phyloP scores from a whole-genome alignment of 2,113 vertebrate genomes.

The Podilymbus podiceps region DNA sequence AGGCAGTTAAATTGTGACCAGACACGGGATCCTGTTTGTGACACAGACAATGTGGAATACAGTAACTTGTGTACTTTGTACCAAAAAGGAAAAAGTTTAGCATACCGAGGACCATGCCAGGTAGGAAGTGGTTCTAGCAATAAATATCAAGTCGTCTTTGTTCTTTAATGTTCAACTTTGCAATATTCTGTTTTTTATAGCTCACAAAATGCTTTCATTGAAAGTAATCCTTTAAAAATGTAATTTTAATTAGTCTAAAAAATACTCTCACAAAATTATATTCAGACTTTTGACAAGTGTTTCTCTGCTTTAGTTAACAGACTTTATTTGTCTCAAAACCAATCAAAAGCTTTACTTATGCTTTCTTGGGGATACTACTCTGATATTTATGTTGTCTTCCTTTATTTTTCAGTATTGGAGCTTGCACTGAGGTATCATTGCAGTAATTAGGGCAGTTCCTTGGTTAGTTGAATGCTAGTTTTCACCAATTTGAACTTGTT shows the following conservation, averaged over 20 bases:
- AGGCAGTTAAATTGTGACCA: conserved; percentile 84
- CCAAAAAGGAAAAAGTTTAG: conserved; percentile 87
- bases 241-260: not conserved
- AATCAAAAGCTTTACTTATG: not conserved
- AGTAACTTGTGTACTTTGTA: conserved; percentile 85
- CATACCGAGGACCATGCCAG: conserved; percentile 93
- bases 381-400: not conserved
- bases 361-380: not conserved
- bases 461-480: not conserved
- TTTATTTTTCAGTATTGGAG: not conserved
- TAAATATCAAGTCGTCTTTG: not conserved
- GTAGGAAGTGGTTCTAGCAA: conserved; percentile 68
- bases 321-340: not conserved
- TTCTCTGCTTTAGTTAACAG: not conserved
- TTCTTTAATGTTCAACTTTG: not conserved
- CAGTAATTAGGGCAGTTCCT: not conserved
- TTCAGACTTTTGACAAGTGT: not conserved
- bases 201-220: not conserved
- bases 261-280: not conserved
- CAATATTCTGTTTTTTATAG: not conserved
- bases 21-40: conserved; percentile 87
- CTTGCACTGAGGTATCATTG: not conserved
- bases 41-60: conserved; percentile 87
- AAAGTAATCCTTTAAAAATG: not conserved
- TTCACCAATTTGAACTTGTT: not conserved